Percentiles rank a stretch among this genome's conserved stretches.
These are phyloP conservation scores for Pterocles orientalis DNA, from an alignment of 2,113 vertebrate genomes.

Conservation along the genomic window DNA sequence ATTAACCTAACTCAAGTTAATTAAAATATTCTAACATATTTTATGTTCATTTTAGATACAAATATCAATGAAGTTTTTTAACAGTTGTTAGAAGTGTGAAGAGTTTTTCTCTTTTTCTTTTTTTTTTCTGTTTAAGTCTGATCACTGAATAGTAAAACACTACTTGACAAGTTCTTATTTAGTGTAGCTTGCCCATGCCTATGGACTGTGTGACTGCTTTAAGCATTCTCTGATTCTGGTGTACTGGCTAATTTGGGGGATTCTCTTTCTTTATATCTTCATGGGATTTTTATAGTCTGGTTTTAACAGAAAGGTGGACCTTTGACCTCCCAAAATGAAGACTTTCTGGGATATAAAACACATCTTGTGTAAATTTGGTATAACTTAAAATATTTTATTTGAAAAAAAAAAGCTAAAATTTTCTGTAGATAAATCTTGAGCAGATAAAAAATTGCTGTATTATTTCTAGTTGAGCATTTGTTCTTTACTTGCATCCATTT, in stretches of 20 bases:
- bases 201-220: not conserved
- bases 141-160: not conserved
- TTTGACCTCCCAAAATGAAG: not conserved
- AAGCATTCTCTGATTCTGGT: not conserved
- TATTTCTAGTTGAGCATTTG: constrained; percentile 7
- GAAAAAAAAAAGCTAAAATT: not conserved
- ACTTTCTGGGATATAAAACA: not conserved
- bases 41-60: not conserved
- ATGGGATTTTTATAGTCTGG: not conserved
- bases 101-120: not conserved
- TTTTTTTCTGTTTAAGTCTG: not conserved
- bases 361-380: not conserved
- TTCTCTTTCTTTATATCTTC: not conserved
- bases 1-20: not conserved
- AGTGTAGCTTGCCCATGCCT: not conserved
- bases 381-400: not conserved
- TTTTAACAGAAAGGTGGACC: not conserved
- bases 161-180: not conserved
- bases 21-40: not conserved
- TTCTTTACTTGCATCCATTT: not conserved
- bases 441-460: not conserved
- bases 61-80: not conserved
- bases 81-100: not conserved
- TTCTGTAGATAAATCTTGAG: not conserved
- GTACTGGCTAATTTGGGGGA: not conserved